Evolutionary conservation across 2,797 vertebrate species (phyloP), one percentile per base, ranked within the genome.

Genomic region (Benthosema pterotum): DNA sequence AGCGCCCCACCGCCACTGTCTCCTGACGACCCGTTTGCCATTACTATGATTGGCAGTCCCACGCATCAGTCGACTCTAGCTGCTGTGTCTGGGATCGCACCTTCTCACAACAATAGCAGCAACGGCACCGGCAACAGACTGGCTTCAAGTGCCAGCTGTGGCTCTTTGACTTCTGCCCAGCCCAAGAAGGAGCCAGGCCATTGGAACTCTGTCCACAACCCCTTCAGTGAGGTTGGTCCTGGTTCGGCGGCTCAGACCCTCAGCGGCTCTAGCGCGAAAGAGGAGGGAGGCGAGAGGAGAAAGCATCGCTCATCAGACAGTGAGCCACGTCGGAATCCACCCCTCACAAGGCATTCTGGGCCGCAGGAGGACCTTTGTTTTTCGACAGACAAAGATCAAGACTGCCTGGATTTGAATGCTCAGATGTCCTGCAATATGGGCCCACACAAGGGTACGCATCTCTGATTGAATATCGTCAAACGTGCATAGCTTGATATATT

Each of bases 11-110:
- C 91, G 16, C 86, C 88, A 0, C 74, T 88, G n/a, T 74, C 89
- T 0, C 77, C 90, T 0, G 92, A 93, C 5, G 92, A 94, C 66
- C 93, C 93, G 0, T 94, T 94, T 51, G 91, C 92, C 0, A 93
- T 93, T 80, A 93, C 92, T 0, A 93, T 93, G 87, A 91, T 94
- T 3, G 92, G 93, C 74, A 94, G 93, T 79, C 93, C 93, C 0
- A 93, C 93, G 0, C 92, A 93, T 78, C 92, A 93, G 61, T 89
- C 92, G 0, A 60, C 87, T 0, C 60, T 92, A 64, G 86, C 88
- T 0, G 82, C 85, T 0, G 83, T 78, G 0, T 80, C 77, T 0
- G 83, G 65, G 13, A 43, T 72, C 2, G 57, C 74, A 1, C 73
- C 82, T 0, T 60, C 82, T 3, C 86, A 70, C 16, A n/a, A 72